Evolutionary conservation across 2,797 vertebrate genomes (phyloP), one percentile per base, ranked within the genome.

Genomic region (Sibirionetta formosa): DNA sequence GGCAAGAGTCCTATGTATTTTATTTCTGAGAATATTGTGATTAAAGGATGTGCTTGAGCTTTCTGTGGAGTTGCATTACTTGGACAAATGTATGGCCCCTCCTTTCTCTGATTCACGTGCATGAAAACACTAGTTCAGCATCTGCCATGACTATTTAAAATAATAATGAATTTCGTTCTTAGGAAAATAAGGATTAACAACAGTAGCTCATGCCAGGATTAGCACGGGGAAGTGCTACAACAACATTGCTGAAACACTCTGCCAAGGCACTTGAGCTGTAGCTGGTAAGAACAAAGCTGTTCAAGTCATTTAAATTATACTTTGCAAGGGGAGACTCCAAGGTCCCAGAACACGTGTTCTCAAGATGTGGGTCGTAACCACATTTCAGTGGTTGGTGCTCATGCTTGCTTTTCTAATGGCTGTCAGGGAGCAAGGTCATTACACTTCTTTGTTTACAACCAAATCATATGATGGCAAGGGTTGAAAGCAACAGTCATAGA

Each of bases 101-200:
- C 77, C 48, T 46, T 24, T 86, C 27, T 76, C 36, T 36, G 19
- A 66, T 42, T 53, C 54, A 44, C 56, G 4, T 56, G 51, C 73
- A 27, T 51, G 82, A 77, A 51, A 84, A 44, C 71, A 40, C 77
- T 58, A 72, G 50, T 73, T 54, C 86, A 66, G 78, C 82, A 88
- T 95, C 78, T 94, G 86, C 81, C 86, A n/a, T 4, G 17, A 61
- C 54, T 73, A 2, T 85, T 91, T 82, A 70, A 95, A 94, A 94
- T 82, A 92, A 82, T 87, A 73, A 93, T 82, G 66, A 92, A 69
- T 82, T 94, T 82, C 16, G 4, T 70, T 86, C 60, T 92, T 86
- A 40, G 51, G 54, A 80, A 92, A 88, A 54, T 82, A 70, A 78
- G 88, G 81, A 88, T 96, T 69, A 87, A 57, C 77, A 80, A 2